phyloP scores from a whole-genome alignment of 2,113 vertebrate species.

The Catharus bicknelli region DNA sequence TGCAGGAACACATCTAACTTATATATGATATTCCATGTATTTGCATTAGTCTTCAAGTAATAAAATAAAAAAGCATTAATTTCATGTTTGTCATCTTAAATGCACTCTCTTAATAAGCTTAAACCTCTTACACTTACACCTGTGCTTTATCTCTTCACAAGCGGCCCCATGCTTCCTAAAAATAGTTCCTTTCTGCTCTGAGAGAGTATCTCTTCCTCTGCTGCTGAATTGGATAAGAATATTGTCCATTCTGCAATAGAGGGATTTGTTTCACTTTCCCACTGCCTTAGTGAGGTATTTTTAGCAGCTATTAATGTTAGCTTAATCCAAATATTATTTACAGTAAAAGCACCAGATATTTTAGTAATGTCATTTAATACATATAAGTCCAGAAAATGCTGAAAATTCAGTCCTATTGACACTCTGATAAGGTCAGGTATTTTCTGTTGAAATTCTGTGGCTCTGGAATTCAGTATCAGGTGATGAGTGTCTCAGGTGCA shows the following conservation, averaged over 20 bases:
- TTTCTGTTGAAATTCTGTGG: neutral
- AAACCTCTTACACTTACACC: slow-evolving; percentile 49
- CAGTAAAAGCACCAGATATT: slow-evolving; percentile 35
- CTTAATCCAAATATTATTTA: slow-evolving; percentile 72
- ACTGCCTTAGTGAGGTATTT: slow-evolving; percentile 50
- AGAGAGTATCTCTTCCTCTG: neutral
- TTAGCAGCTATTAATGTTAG: slow-evolving; percentile 53
- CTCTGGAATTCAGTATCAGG: neutral
- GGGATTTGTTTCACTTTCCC: slow-evolving; percentile 60
- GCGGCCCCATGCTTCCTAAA: slow-evolving; percentile 13
- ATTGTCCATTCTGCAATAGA: slow-evolving; percentile 63
- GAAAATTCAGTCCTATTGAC: slow-evolving; percentile 39
- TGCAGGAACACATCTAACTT: neutral
- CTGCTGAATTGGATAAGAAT: slow-evolving; percentile 65
- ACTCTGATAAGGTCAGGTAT: slow-evolving; percentile 42
- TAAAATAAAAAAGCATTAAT: slow-evolving; percentile 33
- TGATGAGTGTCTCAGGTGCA: neutral
- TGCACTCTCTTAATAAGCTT: slow-evolving; percentile 46
- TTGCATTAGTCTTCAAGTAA: neutral
- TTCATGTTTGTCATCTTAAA: slow-evolving; percentile 64
- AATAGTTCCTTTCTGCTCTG: slow-evolving; percentile 34
- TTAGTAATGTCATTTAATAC: slow-evolving; percentile 44
- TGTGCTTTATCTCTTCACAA: slow-evolving; percentile 47
- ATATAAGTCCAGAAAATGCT: slow-evolving; percentile 42
- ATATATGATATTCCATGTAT: neutral